Percentiles rank a stretch among this genome's conserved stretches.
These are phyloP conservation scores for Misgurnus mizolepis DNA, from an alignment of 2,113 vertebrate genomes.

Conservation along the genomic window DNA sequence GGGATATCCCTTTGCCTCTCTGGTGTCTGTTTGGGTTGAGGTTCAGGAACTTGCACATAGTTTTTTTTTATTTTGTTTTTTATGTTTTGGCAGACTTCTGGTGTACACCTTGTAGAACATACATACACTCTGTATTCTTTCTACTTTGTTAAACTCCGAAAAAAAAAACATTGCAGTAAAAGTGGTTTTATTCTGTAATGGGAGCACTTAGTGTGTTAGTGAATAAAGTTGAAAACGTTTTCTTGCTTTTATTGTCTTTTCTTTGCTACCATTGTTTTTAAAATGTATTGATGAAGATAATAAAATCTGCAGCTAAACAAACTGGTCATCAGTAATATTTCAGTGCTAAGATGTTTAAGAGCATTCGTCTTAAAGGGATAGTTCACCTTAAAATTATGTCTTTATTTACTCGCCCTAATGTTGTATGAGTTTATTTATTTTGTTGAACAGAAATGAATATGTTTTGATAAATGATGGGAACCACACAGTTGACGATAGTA, in stretches of 20 bases:
- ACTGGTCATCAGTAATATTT: conserved; percentile 9
- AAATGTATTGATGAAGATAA: conserved; percentile 14
- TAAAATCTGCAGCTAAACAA: neutral
- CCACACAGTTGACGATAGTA: too few relatives aligned
- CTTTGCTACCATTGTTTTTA: neutral
- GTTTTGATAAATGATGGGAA: too few relatives aligned
- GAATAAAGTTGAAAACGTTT: conserved; percentile 76
- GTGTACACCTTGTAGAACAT: conserved; percentile 70
- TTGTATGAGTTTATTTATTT: too few relatives aligned
- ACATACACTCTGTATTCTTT: conserved; percentile 72
- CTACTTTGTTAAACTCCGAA: conserved; percentile 74
- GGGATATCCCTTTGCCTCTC: conserved; percentile 47
- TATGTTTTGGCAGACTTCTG: conserved; percentile 51
- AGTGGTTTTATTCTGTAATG: conserved; percentile 75
- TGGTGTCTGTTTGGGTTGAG: conserved; percentile 49
- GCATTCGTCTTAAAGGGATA: too few relatives aligned
- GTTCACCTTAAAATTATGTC: too few relatives aligned
- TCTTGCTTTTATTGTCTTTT: conserved; percentile 43
- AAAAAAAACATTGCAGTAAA: conserved; percentile 64
- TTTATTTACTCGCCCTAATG: too few relatives aligned
- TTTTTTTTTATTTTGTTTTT: conserved; percentile 47
- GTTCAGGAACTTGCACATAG: conserved; percentile 68
- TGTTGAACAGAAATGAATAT: too few relatives aligned
- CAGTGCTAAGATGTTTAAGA: too few relatives aligned
- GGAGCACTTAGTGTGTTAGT: conserved; percentile 82